These are phyloP conservation scores for Cephus pygmeus DNA, from an alignment of 2,888 invertebrate genomes.

Conservation along the genomic window DNA sequence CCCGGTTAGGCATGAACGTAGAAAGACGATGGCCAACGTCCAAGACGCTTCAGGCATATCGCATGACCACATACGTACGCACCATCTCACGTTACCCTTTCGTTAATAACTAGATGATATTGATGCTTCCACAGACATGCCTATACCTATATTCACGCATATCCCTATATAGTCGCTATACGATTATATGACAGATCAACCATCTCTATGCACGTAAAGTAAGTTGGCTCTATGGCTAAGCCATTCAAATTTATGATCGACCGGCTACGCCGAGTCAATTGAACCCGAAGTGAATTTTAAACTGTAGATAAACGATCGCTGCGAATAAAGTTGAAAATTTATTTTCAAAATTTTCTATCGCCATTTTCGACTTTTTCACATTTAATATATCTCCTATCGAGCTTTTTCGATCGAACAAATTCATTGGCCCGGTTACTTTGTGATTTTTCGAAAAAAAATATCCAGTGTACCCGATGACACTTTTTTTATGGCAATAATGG, in stretches of 20 bases:
- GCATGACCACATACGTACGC: not conserved
- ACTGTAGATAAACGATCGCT: slow-evolving; percentile 5
- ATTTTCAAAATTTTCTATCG: not conserved
- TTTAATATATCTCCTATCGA: not conserved
- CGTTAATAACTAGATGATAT: not conserved
- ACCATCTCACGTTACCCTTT: not conserved
- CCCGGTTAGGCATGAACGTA: slow-evolving; percentile 1
- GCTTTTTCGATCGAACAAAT: not conserved
- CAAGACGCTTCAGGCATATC: not conserved
- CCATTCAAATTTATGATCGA: slow-evolving; percentile 52
- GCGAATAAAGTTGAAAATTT: not conserved
- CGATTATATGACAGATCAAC: not conserved
- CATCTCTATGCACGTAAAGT: not conserved
- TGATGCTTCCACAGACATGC: not conserved
- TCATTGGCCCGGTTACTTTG: not conserved
- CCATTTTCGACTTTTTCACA: not conserved
- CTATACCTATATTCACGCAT: no score
- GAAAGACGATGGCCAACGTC: not conserved
- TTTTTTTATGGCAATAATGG: not conserved
- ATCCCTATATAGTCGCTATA: not conserved
- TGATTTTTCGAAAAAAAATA: not conserved
- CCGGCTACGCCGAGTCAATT: slow-evolving; percentile 38
- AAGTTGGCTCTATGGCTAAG: slow-evolving; percentile 22
- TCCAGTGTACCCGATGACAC: not conserved
- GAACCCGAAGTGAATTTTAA: slow-evolving; percentile 18